Evolutionary conservation across 2,797 vertebrate species (phyloP).

Genomic region (Thripadectes ignobilis): DNA sequence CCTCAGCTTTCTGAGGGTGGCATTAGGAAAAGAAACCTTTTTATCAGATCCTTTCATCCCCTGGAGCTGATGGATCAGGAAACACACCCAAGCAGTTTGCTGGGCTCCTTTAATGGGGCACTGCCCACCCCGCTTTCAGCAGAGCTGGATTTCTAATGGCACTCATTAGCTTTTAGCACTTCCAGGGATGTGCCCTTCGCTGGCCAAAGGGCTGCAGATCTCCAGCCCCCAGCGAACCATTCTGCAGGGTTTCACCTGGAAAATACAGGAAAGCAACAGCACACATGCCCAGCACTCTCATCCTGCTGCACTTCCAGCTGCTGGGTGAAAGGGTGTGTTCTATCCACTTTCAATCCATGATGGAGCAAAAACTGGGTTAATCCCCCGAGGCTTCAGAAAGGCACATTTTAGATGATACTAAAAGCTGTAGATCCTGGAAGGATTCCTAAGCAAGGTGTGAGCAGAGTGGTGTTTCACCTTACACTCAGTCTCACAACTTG

Average conservation of each 20-base stretch:
- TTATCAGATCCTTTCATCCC: not conserved
- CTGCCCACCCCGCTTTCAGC: not conserved
- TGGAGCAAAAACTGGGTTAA: not conserved
- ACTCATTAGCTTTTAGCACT: not conserved
- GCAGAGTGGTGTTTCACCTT: not conserved
- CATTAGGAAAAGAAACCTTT: rapidly evolving
- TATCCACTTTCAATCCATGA: not conserved
- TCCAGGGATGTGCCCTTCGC: not conserved
- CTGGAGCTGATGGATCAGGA: not conserved
- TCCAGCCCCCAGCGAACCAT: not conserved
- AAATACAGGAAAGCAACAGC: not conserved
- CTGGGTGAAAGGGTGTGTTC: not conserved
- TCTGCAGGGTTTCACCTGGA: not conserved
- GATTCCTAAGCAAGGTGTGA: not conserved
- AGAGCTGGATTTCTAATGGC: not conserved
- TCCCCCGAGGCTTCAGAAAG: not conserved
- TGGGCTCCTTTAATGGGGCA: not conserved
- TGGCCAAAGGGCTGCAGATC: not conserved
- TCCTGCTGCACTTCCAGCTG: not conserved
- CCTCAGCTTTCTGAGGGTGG: not conserved
- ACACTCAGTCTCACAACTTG: not conserved
- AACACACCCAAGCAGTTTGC: not conserved
- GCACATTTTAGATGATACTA: not conserved
- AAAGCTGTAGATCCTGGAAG: not conserved
- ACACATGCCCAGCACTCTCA: not conserved